Conservation (phyloP, 2,113 vertebrate genomes). For the Monarcha castaneiventris region DNA sequence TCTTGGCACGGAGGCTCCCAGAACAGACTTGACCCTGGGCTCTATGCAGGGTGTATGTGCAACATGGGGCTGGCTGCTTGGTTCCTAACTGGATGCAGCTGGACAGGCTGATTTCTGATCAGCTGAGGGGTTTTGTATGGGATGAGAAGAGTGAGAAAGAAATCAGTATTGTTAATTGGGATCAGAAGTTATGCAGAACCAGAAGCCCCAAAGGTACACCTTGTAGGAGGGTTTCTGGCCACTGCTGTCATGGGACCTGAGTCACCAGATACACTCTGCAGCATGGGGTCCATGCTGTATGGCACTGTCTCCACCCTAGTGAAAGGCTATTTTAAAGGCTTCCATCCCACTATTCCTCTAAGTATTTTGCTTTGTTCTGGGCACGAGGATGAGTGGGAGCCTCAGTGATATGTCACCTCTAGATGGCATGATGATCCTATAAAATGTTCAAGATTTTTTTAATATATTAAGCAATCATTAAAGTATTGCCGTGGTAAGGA, state of each 20-base stretch:
- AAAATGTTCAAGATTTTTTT: background rate
- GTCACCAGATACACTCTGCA: background rate
- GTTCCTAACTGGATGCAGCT: background rate
- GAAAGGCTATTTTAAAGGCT: background rate
- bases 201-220: background rate
- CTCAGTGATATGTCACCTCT: conserved; percentile 33
- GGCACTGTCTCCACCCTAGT: background rate
- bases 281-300: too few species aligned
- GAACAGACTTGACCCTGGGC: background rate
- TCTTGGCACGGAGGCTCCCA: background rate
- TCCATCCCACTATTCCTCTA: background rate
- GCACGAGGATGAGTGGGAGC: background rate
- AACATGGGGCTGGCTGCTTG: background rate
- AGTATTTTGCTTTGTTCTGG: background rate
- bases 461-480: background rate
- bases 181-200: background rate
- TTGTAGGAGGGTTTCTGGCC: background rate
- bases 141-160: background rate
- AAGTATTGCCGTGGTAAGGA: background rate
- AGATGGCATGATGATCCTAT: conserved; percentile 58
- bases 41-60: background rate
- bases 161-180: background rate
- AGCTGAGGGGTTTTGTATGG: background rate
- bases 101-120: background rate
- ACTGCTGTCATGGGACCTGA: background rate